Conservation (phyloP, 2,797 vertebrate species). For the Ctenochaetus hawaiiensis region DNA sequence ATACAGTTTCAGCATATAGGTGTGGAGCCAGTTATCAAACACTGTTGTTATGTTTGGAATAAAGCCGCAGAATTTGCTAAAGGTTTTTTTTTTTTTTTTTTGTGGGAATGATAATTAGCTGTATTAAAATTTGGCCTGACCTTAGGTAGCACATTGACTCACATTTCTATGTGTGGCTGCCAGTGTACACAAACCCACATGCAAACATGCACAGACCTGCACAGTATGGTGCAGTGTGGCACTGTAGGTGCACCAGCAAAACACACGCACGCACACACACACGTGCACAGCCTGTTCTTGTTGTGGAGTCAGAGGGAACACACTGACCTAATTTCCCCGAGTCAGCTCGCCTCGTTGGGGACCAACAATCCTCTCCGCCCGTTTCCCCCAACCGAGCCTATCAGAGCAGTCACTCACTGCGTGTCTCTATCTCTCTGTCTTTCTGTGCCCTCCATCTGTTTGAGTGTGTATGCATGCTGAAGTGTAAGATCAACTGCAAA, state of each 20-base stretch:
- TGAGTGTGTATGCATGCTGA: constrained; percentile 30
- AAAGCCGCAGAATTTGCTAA: not conserved
- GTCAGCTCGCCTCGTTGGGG: constrained; percentile 83
- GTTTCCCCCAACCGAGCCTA: constrained; percentile 76
- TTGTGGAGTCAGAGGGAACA: constrained; percentile 82
- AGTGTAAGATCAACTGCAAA: constrained; percentile 47
- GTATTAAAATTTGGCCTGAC: constrained; percentile 7
- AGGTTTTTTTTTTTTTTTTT: too few species aligned
- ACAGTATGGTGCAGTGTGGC: constrained; percentile 42
- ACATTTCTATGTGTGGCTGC: constrained; percentile 12
- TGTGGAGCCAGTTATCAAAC: not conserved
- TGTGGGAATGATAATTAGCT: constrained; percentile 14
- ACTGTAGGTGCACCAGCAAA: constrained; percentile 58
- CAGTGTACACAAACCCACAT: constrained; percentile 15
- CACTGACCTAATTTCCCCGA: constrained; percentile 85
- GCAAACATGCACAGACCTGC: constrained; percentile 43
- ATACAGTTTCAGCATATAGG: constrained; percentile 20
- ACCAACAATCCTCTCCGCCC: constrained; percentile 80
- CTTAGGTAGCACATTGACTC: constrained; percentile 7
- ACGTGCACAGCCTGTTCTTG: constrained; percentile 67
- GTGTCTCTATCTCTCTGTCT: constrained; percentile 65
- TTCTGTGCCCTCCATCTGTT: constrained; percentile 75
- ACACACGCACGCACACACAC: constrained; percentile 25
- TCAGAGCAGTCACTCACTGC: constrained; percentile 69
- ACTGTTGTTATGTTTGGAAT: not conserved